phyloP scores from a whole-genome alignment of 2,113 vertebrate species.

The Erpornis zantholeuca region DNA sequence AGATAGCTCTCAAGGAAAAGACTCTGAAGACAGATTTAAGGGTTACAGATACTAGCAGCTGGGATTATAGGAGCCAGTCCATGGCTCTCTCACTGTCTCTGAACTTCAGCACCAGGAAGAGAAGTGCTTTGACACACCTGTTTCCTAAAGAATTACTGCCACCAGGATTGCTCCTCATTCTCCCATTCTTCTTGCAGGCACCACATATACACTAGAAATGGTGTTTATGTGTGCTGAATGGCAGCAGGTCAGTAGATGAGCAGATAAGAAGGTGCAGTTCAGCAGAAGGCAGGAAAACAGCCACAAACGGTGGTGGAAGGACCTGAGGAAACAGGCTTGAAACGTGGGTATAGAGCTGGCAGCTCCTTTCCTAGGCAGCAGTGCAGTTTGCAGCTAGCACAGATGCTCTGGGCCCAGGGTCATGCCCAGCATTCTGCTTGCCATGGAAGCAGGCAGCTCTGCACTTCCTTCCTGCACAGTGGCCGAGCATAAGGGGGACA shows the following conservation, averaged over 20 bases:
- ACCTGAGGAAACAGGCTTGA: neutral
- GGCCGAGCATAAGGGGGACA: neutral
- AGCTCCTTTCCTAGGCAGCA: neutral
- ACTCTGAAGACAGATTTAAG: neutral
- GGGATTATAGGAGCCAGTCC: neutral
- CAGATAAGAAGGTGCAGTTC: neutral
- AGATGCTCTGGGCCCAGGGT: neutral
- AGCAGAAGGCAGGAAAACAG: neutral
- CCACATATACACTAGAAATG: accelerated
- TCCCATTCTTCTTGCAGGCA: neutral
- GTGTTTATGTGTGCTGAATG: no score
- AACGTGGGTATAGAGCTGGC: no score
- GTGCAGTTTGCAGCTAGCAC: neutral
- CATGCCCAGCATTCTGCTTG: neutral
- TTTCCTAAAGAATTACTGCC: neutral
- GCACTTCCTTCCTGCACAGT: neutral
- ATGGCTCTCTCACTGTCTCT: neutral
- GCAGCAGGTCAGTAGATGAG: neutral
- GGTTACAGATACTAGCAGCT: neutral
- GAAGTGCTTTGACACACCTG: neutral
- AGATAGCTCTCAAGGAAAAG: neutral
- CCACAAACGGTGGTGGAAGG: neutral
- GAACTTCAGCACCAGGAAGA: neutral
- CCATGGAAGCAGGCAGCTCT: neutral
- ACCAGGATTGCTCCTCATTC: neutral